These are phyloP conservation scores for Falcaria lacertinaria DNA, from an alignment of 2,888 invertebrate species.

Conservation along the genomic window DNA sequence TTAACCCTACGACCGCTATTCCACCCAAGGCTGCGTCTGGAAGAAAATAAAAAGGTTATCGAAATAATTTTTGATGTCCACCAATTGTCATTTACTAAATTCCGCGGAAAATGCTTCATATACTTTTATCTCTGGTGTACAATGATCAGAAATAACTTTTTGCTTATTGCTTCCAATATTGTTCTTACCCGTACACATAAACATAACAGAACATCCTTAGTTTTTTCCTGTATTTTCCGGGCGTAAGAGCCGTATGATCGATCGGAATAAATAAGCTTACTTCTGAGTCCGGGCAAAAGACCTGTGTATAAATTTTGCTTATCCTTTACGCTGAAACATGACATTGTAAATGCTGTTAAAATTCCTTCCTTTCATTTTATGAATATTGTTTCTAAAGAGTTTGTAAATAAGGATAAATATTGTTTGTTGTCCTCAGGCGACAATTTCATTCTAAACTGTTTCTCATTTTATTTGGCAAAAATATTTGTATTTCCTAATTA, in stretches of 20 bases:
- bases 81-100: constrained; percentile 39
- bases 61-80: constrained; percentile 53
- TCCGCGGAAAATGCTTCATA: constrained; percentile 12
- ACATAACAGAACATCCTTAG: not conserved
- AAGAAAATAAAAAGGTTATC: constrained; percentile 53
- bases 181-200: constrained; percentile 7
- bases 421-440: too few species aligned
- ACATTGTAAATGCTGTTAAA: constrained; percentile 1
- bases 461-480: too few species aligned
- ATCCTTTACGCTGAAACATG: not conserved
- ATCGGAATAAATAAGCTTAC: constrained; percentile 3
- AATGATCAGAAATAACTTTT: constrained; percentile 4
- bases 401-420: too few species aligned
- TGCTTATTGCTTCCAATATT: constrained; percentile 12
- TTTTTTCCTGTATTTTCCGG: not conserved
- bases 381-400: not conserved
- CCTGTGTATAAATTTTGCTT: constrained; percentile 1
- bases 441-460: too few species aligned
- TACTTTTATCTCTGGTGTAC: not conserved
- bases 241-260: not conserved
- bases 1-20: constrained; percentile 51
- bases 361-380: not conserved
- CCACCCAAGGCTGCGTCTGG: constrained; percentile 36
- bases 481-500: too few species aligned
- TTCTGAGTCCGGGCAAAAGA: not conserved